Percentiles rank a stretch among this genome's conserved stretches.
Evolutionary conservation across 1,140 invertebrate genomes (phyloP).

Genomic region (Caenorhabditis brenneri): DNA sequence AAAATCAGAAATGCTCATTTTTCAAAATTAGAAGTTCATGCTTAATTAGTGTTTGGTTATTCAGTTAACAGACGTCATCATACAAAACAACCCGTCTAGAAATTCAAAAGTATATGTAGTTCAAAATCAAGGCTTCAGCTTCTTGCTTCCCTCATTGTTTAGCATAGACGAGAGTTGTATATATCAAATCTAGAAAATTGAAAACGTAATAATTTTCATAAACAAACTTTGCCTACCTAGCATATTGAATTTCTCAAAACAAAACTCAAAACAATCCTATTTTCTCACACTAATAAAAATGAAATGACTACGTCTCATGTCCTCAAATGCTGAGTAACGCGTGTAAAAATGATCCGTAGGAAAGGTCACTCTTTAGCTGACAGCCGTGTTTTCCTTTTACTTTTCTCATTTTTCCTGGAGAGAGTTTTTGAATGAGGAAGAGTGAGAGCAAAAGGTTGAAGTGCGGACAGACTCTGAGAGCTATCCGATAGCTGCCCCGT

Average conservation of each 20-base stretch:
- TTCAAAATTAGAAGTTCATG: too few relatives aligned
- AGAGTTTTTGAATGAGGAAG: background rate
- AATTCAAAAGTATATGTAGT: too few relatives aligned
- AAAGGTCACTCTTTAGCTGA: background rate
- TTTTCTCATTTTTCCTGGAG: background rate
- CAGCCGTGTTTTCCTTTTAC: background rate
- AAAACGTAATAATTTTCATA: too few relatives aligned
- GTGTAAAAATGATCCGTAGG: background rate
- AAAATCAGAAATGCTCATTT: too few relatives aligned
- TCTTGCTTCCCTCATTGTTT: too few relatives aligned
- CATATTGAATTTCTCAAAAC: background rate
- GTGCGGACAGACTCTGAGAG: slow-evolving; percentile 12
- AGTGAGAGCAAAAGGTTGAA: background rate
- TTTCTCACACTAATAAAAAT: background rate
- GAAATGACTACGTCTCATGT: background rate
- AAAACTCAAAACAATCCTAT: background rate
- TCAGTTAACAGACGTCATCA: too few relatives aligned
- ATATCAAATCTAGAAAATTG: too few relatives aligned
- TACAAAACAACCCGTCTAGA: too few relatives aligned
- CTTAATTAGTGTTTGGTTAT: too few relatives aligned
- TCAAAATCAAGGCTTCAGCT: too few relatives aligned
- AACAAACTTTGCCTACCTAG: too few relatives aligned
- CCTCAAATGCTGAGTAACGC: background rate
- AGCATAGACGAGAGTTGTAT: too few relatives aligned
- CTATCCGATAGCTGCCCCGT: slow-evolving; percentile 35